Base-by-base conservation (phyloP, 2,888 invertebrate genomes). In the Nemapogon koenigi region DNA sequence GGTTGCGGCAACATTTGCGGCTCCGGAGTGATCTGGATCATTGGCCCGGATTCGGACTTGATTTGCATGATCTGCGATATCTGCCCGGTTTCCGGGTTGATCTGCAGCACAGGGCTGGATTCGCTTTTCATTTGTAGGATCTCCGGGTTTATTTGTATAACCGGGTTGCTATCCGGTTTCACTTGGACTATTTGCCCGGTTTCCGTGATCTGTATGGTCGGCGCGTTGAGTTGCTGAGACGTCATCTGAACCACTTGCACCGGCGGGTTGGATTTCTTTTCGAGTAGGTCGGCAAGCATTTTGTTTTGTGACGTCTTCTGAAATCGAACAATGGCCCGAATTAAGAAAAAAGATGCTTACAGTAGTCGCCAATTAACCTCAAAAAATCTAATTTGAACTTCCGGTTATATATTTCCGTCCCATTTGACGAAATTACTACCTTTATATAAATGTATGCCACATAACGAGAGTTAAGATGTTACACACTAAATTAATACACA, bases 221-320 rank as follows among this genome's bases (percentile, higher is more conserved):
- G 78, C 0, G 78, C 71, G 50, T 61, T 71, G n/a, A 72, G 58
- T 41, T 70, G 70, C 0, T 62, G 16, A 10, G 32, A 60, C 0
- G 59, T 57, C 76, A 76, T 73, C 56, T 76, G 78, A 0, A 78
- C 72, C 1, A 78, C 68, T 57, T 78, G 78, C 1, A 78, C 65
- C 2, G 82, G 81, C 0, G 81, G 82, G 45, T 78, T 72, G 0
- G 81, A 78, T 59, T 90, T 91, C 53, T 90, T 87, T 57, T 94
- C 93, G 3, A 94, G 70, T 36, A 93, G 67, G 59, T 93, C 92
- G 0, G 91, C 91, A 31, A 93, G 72, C 88, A 92, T 90, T 64
- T 90, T 90, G 52, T 88, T 88, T 55, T 79, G 73, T 0, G 71
- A 67, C 0, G 70, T 55, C 52, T 78, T 76, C 78, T 78, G 55